Conservation (phyloP, 2,113 vertebrate species). For the Pogona vitticeps region DNA sequence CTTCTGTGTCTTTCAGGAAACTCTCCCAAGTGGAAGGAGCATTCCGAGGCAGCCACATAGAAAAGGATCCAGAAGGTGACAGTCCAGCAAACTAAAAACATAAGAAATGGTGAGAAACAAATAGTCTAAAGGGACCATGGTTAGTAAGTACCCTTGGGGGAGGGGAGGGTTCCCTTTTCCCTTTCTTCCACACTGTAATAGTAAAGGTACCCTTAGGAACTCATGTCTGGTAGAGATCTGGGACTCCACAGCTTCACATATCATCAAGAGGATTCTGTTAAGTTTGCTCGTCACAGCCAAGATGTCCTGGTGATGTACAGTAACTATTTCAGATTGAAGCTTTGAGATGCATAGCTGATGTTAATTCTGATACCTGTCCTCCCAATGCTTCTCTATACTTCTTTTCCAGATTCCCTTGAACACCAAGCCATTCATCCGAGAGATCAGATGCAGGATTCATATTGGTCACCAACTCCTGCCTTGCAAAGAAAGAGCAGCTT, state of each 20-base stretch:
- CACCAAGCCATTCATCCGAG: constrained; percentile 35
- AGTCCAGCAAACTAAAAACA: constrained; percentile 4
- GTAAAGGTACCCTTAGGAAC: background rate
- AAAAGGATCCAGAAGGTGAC: background rate
- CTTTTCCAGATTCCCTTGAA: constrained; percentile 29
- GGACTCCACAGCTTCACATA: background rate
- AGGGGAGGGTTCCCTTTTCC: background rate
- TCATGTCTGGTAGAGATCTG: background rate
- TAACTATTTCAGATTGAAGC: background rate
- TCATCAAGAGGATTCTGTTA: background rate
- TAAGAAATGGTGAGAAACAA: background rate
- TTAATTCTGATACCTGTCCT: constrained; percentile 33
- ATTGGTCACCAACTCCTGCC: constrained; percentile 74
- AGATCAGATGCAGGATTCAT: constrained; percentile 60
- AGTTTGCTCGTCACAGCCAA: background rate
- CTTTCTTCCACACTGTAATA: background rate
- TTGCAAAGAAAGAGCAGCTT: constrained; percentile 44
- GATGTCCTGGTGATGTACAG: background rate
- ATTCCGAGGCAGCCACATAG: background rate
- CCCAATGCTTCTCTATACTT: constrained; percentile 18
- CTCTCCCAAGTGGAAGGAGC: constrained; percentile 72
- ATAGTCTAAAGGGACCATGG: background rate
- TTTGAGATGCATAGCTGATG: background rate
- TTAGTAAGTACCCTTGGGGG: background rate
- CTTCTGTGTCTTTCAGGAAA: constrained; percentile 68